A percentile compares a stretch with the other conserved stretches of the same genome.
These are phyloP conservation scores for Pantala flavescens DNA, from an alignment of 1,140 invertebrate genomes.

Conservation along the genomic window DNA sequence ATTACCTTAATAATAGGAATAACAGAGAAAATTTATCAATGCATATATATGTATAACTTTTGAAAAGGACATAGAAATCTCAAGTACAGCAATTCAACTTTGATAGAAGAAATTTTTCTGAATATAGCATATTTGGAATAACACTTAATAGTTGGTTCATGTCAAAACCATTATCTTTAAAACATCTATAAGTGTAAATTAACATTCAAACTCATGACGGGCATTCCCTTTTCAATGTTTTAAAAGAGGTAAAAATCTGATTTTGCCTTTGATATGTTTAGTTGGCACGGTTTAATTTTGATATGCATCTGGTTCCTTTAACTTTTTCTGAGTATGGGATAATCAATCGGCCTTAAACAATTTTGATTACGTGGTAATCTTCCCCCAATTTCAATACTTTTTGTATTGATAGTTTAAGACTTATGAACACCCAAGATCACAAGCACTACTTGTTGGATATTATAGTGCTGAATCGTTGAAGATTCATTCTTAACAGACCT, in stretches of 20 bases:
- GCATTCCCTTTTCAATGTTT: neutral
- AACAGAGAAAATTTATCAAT: neutral
- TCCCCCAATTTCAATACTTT: neutral
- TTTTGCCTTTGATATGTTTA: slow-evolving; percentile 7
- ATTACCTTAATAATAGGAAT: slow-evolving; percentile 8
- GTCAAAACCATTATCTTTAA: neutral
- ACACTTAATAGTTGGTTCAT: neutral
- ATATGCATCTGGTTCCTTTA: neutral
- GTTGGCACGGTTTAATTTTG: neutral
- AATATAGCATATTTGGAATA: slow-evolving; percentile 6
- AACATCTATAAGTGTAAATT: slow-evolving; percentile 1
- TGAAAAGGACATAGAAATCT: slow-evolving; percentile 7
- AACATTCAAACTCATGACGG: neutral
- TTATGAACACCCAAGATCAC: neutral
- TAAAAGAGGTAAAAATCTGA: neutral
- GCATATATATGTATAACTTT: slow-evolving; percentile 9
- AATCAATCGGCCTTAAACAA: neutral
- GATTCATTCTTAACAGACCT: too few species aligned
- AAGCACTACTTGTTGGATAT: too few species aligned
- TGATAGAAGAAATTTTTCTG: neutral
- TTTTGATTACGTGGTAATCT: slow-evolving; percentile 10
- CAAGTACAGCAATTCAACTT: slow-evolving; percentile 9
- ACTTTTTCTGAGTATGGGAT: neutral
- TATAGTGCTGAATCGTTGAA: too few species aligned
- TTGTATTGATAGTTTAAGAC: neutral